phyloP scores from a whole-genome alignment of 2,888 invertebrate species.

The Monochamus alternatus region DNA sequence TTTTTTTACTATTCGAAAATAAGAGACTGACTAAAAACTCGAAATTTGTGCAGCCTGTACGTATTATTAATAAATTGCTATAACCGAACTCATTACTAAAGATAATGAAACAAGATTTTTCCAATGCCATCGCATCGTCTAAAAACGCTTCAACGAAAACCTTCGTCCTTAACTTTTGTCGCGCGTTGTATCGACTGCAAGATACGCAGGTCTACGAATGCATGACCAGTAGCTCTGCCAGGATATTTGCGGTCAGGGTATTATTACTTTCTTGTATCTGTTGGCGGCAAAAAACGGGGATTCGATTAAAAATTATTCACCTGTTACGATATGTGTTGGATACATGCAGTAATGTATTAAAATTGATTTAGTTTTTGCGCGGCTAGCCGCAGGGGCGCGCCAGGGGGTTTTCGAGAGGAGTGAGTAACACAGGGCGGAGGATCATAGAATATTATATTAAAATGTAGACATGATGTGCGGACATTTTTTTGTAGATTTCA shows the following conservation, averaged over 20 bases:
- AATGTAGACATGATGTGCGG: too few species aligned
- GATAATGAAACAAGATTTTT: too few species aligned
- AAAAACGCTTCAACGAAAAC: too few species aligned
- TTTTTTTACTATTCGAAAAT: too few species aligned
- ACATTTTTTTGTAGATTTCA: too few species aligned
- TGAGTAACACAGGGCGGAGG: too few species aligned
- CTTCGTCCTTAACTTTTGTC: not conserved
- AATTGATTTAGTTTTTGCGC: constrained; percentile 34
- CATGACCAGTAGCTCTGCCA: constrained; percentile 47
- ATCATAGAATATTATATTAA: too few species aligned
- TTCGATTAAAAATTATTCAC: constrained; percentile 46
- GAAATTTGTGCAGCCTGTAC: too few species aligned
- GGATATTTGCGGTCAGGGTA: constrained; percentile 52
- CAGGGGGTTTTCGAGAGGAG: not conserved
- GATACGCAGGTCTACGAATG: constrained; percentile 42
- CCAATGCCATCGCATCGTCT: too few species aligned
- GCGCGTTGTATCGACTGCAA: constrained; percentile 4
- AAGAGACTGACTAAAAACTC: too few species aligned
- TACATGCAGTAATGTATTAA: constrained; percentile 28
- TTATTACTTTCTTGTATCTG: constrained; percentile 48
- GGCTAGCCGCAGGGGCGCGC: not conserved
- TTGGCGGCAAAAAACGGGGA: constrained; percentile 39
- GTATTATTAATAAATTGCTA: too few species aligned
- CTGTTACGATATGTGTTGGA: constrained; percentile 31
- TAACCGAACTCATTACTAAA: too few species aligned